Conservation (phyloP, 30 jellyfish, hydroid and myxozoan species). For the Turritopsis rubra region DNA sequence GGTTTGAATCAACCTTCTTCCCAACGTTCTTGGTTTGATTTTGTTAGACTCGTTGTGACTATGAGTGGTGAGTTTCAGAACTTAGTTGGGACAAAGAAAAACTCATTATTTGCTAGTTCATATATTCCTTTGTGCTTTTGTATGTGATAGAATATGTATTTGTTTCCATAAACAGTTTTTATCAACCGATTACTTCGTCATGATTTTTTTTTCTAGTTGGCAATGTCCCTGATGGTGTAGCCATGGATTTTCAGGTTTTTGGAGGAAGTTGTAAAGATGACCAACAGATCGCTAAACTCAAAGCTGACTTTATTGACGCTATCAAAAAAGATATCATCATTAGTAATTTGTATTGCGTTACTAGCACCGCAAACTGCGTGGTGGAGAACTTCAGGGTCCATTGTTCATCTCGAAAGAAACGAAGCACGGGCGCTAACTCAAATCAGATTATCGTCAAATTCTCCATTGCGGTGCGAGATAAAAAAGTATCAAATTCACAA, state of each 20-base stretch:
- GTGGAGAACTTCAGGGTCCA: constrained; percentile 47
- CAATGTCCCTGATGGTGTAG: constrained; percentile 51
- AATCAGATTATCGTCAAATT: constrained; percentile 34
- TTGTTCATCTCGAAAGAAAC: constrained; percentile 53
- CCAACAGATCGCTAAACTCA: constrained; percentile 32
- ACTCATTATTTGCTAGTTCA: too few species aligned
- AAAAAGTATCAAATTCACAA: constrained; percentile 29
- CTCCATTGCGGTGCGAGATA: constrained; percentile 16
- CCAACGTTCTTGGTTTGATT: not conserved
- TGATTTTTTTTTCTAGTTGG: constrained; percentile 38
- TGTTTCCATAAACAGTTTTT: not conserved
- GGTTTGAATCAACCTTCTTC: too few species aligned
- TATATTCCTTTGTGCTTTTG: too few species aligned
- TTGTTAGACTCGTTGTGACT: too few species aligned
- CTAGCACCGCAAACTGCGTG: constrained; percentile 43
- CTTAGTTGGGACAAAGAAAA: too few species aligned
- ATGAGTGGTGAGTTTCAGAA: too few species aligned
- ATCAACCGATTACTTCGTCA: not conserved
- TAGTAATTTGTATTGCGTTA: constrained; percentile 33
- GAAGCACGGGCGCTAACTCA: constrained; percentile 51
- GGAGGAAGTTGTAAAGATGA: constrained; percentile 71
- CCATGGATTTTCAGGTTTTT: constrained; percentile 50
- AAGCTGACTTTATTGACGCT: constrained; percentile 47
- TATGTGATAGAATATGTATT: too few species aligned
- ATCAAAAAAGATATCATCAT: constrained; percentile 48